Evolutionary conservation across 2,113 vertebrate genomes (phyloP), one percentile per base, ranked within the genome.

Genomic region (Cephalopholis sonnerati): DNA sequence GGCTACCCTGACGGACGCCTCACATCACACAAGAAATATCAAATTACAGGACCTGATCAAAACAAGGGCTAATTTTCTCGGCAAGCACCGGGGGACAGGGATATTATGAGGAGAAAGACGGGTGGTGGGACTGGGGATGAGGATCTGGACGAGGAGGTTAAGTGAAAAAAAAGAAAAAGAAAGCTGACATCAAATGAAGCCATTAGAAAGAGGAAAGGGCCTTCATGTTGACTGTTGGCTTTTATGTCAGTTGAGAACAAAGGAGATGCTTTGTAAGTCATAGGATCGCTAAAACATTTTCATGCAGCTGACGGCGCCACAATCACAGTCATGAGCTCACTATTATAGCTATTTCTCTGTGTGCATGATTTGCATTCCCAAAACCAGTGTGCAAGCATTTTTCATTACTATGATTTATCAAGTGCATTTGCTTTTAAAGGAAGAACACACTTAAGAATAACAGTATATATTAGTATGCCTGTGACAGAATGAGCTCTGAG

Each of bases 1-100:
- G 36, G 82, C 74, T 50, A 50, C 57, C 64, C 53, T 15, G 20
- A 78, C 5, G 24, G 71, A 74, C 8, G 29, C 54, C 55, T 63
- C 18, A 80, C 69, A 67, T 82, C 74, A 87, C 39, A 82, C 17
- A 41, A 61, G 50, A 83, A 85, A 77, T 46, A 67, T 83, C 17
- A 78, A 82, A 80, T 93, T 84, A 88, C 15, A 61, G 32, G 16
- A 74, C 10, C 61, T n/a, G 25, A 83, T 77, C 55, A 81, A 79
- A 83, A 66, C 74, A 70, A 39, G 50, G 53, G 57, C 41, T 54
- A 46, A 57, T 61, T 86, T 79, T 71, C 69, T 77, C 46, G 57
- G 74, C 7, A 7, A 68, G 78, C 50, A 76, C 4, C 59, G 36
- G 25, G 53, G 59, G 18, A 69, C 11, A 0, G 20, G 27, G 53